Percentiles rank a stretch among this genome's conserved stretches.
These are phyloP conservation scores for Pelecanoides urinatrix DNA, from an alignment of 2,113 vertebrate genomes.

Conservation along the genomic window DNA sequence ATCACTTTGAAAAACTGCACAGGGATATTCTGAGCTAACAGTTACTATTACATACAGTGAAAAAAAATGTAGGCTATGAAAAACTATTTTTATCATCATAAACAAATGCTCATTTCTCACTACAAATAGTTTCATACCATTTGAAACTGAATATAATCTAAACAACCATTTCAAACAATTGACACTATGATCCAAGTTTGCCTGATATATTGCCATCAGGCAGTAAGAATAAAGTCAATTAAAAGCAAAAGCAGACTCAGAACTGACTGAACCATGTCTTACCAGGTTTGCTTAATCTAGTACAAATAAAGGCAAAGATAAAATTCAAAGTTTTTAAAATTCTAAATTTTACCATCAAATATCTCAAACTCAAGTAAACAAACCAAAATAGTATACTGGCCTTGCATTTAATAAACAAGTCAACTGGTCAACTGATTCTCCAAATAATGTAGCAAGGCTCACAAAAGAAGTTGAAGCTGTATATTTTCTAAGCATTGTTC, in stretches of 20 bases:
- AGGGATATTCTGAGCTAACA: background rate
- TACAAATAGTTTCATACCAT: background rate
- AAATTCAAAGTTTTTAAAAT: background rate
- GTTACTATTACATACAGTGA: background rate
- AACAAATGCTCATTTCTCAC: conserved; percentile 57
- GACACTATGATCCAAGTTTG: background rate
- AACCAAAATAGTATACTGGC: background rate
- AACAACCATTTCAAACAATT: conserved; percentile 20
- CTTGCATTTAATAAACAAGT: background rate
- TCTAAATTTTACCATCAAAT: background rate
- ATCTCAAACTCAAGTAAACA: background rate
- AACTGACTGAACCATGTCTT: background rate
- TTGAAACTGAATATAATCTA: conserved; percentile 31
- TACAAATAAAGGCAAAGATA: background rate
- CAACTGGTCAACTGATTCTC: background rate
- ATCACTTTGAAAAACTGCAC: background rate
- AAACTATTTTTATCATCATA: conserved; percentile 57
- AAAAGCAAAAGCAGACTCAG: background rate
- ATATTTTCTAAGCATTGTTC: background rate
- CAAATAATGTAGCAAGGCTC: background rate
- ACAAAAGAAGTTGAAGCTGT: background rate
- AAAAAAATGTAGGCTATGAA: conserved; percentile 30
- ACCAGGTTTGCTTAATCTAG: background rate
- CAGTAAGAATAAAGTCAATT: background rate
- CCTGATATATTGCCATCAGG: background rate